Evolutionary conservation across 2,888 invertebrate species (phyloP).

Genomic region (Lithophane socia): DNA sequence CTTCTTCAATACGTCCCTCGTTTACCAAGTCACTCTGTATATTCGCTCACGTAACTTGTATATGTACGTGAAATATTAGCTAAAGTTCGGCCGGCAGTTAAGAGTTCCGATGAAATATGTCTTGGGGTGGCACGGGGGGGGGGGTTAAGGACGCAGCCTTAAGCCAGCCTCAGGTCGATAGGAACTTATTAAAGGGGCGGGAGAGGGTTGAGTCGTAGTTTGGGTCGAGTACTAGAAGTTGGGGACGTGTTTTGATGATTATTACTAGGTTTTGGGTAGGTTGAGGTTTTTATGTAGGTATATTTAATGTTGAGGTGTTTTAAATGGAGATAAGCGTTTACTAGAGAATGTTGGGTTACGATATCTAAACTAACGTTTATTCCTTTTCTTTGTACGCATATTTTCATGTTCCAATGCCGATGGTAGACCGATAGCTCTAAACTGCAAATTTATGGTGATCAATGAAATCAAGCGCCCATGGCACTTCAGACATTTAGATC

Average conservation of each 20-base stretch:
- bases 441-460: not conserved
- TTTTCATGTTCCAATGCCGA: not conserved
- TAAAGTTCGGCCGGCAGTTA: slow-evolving; percentile 86
- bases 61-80: slow-evolving; percentile 87
- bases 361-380: not conserved
- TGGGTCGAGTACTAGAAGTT: slow-evolving; percentile 45
- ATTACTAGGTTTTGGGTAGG: slow-evolving; percentile 25
- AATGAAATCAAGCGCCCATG: not conserved
- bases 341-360: too few species aligned
- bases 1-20: not conserved
- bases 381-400: not conserved
- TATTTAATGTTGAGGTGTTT: slow-evolving; percentile 25
- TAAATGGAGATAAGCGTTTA: slow-evolving; percentile 28
- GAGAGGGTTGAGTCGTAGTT: slow-evolving; percentile 55
- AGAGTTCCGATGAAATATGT: slow-evolving; percentile 90
- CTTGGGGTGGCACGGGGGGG: slow-evolving; percentile 79
- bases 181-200: slow-evolving; percentile 83
- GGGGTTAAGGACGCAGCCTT: slow-evolving; percentile 85
- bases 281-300: slow-evolving; percentile 33
- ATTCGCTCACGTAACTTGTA: slow-evolving; percentile 79
- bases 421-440: not conserved
- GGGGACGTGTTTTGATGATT: slow-evolving; percentile 44
- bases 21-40: slow-evolving; percentile 19
- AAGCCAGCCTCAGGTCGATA: slow-evolving; percentile 82
- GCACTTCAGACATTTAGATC: not conserved